phyloP scores from a whole-genome alignment of 2,797 vertebrate genomes.

The Ceryle rudis region DNA sequence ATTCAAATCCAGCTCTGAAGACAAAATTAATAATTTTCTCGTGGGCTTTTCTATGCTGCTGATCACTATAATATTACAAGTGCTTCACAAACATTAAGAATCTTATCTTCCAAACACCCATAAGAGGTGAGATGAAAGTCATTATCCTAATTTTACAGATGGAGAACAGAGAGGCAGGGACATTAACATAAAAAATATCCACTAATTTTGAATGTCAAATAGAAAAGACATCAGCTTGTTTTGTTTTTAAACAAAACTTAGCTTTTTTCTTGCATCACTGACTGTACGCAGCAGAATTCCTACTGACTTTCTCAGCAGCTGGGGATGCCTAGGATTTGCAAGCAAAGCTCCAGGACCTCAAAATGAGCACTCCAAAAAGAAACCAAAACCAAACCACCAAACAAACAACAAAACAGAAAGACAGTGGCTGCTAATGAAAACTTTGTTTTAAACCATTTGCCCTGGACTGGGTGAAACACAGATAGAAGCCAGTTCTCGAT shows the following conservation, averaged over 20 bases:
- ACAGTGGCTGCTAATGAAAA: conserved; percentile 7
- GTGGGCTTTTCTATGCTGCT: conserved; percentile 48
- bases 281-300: not conserved
- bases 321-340: conserved; percentile 17
- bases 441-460: not conserved
- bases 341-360: conserved; percentile 5
- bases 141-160: conserved; percentile 44
- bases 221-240: conserved; percentile 1
- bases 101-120: conserved; percentile 47
- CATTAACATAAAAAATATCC: conserved; percentile 14
- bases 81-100: conserved; percentile 45
- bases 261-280: not conserved
- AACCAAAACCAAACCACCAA: not conserved
- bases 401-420: not conserved
- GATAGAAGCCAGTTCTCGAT: not conserved
- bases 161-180: not conserved
- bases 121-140: conserved; percentile 34
- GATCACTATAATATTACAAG: conserved; percentile 52
- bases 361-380: not conserved
- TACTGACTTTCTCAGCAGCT: conserved; percentile 20
- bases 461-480: not conserved
- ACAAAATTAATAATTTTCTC: conserved; percentile 72
- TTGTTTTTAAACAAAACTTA: conserved; percentile 31
- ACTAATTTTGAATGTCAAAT: conserved; percentile 44
- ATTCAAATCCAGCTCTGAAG: conserved; percentile 49